A percentile compares a stretch with the other conserved stretches of the same genome.
These are phyloP conservation scores for Lottia scabra DNA, from an alignment of 2,888 invertebrate species.

Conservation along the genomic window DNA sequence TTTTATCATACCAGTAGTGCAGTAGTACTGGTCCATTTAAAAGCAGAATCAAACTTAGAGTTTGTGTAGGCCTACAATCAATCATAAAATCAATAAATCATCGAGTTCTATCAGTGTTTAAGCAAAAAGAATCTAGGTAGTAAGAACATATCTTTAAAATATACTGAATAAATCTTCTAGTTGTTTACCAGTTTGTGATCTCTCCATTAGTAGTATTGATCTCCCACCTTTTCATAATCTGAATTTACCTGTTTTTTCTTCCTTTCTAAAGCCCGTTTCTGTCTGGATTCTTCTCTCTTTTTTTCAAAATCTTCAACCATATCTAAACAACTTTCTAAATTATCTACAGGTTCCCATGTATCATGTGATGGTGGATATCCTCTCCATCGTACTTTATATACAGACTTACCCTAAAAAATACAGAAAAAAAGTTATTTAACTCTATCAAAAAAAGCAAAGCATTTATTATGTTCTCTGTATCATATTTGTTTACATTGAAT, in stretches of 20 bases:
- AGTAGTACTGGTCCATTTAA: too few species aligned
- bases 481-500: too few species aligned
- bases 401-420: slow-evolving; percentile 48
- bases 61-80: too few species aligned
- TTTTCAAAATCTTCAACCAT: slow-evolving; percentile 61
- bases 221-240: not conserved
- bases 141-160: too few species aligned
- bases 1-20: too few species aligned
- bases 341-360: slow-evolving; percentile 68
- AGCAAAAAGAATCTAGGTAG: too few species aligned
- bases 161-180: too few species aligned
- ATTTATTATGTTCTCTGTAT: too few species aligned
- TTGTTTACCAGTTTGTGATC: not conserved
- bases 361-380: slow-evolving; percentile 64
- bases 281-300: slow-evolving; percentile 39
- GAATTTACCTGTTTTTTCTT: slow-evolving; percentile 41
- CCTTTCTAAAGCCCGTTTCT: slow-evolving; percentile 45
- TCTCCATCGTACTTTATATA: slow-evolving; percentile 67
- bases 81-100: too few species aligned
- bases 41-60: too few species aligned
- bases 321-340: slow-evolving; percentile 64
- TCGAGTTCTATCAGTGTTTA: not conserved
- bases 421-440: not conserved
- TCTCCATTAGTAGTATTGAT: too few species aligned
- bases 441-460: too few species aligned